Conservation (phyloP, 2,888 invertebrate species). For the Carterocephalus palaemon region DNA sequence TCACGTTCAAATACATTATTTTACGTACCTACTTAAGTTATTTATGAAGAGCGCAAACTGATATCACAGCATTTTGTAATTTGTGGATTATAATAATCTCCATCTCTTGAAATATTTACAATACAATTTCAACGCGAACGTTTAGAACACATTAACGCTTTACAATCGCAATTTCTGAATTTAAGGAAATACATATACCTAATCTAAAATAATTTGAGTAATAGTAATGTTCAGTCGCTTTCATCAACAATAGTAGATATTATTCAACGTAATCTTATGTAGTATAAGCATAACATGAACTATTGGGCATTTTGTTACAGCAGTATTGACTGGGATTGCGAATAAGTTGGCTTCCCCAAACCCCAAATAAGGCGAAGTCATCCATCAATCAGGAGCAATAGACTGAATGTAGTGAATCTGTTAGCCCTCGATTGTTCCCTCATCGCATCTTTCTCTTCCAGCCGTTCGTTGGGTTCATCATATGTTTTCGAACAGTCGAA, state of each 20-base stretch:
- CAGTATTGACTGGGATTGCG: slow-evolving; percentile 28
- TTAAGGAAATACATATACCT: slow-evolving; percentile 3
- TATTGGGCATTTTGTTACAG: slow-evolving; percentile 43
- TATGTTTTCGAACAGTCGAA: slow-evolving; percentile 32
- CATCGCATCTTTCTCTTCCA: slow-evolving; percentile 61
- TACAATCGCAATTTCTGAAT: slow-evolving; percentile 8
- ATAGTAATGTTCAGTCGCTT: slow-evolving; percentile 61
- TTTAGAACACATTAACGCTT: slow-evolving; percentile 13
- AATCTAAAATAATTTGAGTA: slow-evolving; percentile 24
- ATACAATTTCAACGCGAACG: slow-evolving; percentile 25
- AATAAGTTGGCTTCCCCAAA: slow-evolving; percentile 29
- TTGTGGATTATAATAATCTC: slow-evolving; percentile 52
- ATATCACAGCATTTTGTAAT: slow-evolving; percentile 76
- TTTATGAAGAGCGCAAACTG: slow-evolving; percentile 55
- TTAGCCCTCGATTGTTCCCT: slow-evolving; percentile 73
- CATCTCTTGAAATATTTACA: slow-evolving; percentile 46
- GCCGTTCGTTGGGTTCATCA: slow-evolving; percentile 36
- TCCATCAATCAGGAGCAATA: slow-evolving; percentile 59
- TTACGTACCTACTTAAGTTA: slow-evolving; percentile 22
- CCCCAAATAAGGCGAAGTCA: slow-evolving; percentile 58
- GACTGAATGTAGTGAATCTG: slow-evolving; percentile 68
- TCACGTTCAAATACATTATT: not conserved
- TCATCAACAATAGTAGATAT: slow-evolving; percentile 46
- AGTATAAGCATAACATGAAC: slow-evolving; percentile 44
- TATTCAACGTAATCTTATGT: slow-evolving; percentile 42